Percentiles rank a stretch among this genome's conserved stretches.
Conservation (phyloP, 1,140 invertebrate genomes). For the Drosophila nigrodunni region DNA sequence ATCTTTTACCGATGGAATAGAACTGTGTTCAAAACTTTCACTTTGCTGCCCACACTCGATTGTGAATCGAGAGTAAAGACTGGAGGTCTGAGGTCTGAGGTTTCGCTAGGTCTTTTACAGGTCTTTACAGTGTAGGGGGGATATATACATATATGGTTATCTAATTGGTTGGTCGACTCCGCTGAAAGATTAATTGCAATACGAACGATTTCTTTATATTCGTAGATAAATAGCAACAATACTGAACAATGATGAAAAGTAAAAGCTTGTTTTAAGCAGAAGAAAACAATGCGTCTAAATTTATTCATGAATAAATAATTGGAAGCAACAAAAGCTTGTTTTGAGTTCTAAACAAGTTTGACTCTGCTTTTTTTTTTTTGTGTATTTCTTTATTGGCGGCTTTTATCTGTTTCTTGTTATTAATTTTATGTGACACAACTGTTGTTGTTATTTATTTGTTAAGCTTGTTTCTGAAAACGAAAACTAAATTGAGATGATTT, state of each 20-base stretch:
- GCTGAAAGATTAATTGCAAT: slow-evolving; percentile 73
- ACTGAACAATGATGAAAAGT: slow-evolving; percentile 67
- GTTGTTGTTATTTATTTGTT: slow-evolving; percentile 31
- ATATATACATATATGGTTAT: slow-evolving; percentile 47
- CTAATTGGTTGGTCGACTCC: slow-evolving; percentile 60
- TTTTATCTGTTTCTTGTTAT: slow-evolving; percentile 39
- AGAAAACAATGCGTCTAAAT: slow-evolving; percentile 63
- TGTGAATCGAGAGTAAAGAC: background rate
- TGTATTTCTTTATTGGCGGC: slow-evolving; percentile 17
- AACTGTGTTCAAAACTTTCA: slow-evolving; percentile 35
- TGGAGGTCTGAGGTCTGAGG: slow-evolving; percentile 10
- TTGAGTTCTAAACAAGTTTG: slow-evolving; percentile 72
- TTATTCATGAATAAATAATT: slow-evolving; percentile 74
- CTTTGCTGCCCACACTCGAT: background rate
- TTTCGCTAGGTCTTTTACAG: slow-evolving; percentile 20
- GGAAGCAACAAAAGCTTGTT: slow-evolving; percentile 12
- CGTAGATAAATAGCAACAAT: slow-evolving; percentile 41
- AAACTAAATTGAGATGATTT: slow-evolving; percentile 16
- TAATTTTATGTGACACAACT: slow-evolving; percentile 59
- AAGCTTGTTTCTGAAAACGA: background rate
- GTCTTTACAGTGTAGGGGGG: background rate
- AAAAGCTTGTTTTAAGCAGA: slow-evolving; percentile 69
- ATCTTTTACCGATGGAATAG: slow-evolving; percentile 58
- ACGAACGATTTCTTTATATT: slow-evolving; percentile 58
- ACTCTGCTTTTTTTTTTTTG: background rate